These are phyloP conservation scores for Lycocorax pyrrhopterus DNA, from an alignment of 2,113 vertebrate species.

Conservation along the genomic window DNA sequence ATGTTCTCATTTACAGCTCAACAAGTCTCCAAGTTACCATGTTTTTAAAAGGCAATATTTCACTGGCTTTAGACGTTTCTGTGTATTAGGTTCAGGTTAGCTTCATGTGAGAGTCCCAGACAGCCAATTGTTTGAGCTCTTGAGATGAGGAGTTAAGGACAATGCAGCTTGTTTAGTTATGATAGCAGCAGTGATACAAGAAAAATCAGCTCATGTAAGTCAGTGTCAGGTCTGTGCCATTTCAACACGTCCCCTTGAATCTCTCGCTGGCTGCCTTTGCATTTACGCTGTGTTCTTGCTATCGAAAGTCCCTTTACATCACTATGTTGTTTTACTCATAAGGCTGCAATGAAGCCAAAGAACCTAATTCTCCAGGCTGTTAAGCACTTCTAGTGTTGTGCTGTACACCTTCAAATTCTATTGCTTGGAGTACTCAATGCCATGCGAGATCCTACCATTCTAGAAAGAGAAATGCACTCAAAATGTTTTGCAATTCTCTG, in stretches of 20 bases:
- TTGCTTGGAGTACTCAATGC: neutral
- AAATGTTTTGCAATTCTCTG: neutral
- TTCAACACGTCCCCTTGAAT: neutral
- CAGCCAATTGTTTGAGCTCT: neutral
- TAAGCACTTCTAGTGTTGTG: neutral
- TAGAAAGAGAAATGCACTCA: neutral
- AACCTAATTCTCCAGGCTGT: neutral
- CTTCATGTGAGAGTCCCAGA: neutral
- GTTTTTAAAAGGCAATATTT: neutral
- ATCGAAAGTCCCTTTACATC: neutral
- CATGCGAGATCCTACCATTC: neutral
- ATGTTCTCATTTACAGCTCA: neutral
- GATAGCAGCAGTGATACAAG: neutral
- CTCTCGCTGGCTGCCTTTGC: neutral
- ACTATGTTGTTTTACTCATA: neutral
- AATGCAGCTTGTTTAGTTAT: neutral
- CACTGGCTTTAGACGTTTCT: neutral
- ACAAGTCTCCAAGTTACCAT: neutral
- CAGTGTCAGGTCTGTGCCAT: neutral
- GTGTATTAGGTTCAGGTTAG: neutral
- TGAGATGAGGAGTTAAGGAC: neutral
- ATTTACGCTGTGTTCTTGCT: neutral
- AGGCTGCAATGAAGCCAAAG: neutral
- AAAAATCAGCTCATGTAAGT: neutral
- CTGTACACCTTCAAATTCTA: neutral